These are phyloP conservation scores for Catalaphyllia jardinei DNA, from an alignment of 64 coral and sea anemone species.

Conservation along the genomic window DNA sequence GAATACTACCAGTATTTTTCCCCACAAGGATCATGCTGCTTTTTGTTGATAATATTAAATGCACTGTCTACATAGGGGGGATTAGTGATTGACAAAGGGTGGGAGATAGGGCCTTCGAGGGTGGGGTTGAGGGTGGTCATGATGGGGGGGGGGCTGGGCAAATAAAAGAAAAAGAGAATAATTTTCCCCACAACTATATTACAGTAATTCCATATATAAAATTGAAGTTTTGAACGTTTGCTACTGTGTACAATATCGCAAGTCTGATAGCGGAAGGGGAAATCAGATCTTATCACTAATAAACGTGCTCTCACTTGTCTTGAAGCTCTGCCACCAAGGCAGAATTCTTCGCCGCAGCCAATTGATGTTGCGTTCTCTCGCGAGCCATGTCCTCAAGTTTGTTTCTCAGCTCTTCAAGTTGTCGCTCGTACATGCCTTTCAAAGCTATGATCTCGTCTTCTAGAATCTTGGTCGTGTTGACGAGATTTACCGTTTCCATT, in stretches of 20 bases:
- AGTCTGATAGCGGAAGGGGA: too few species aligned
- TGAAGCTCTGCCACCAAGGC: constrained; percentile 79
- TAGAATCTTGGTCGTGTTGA: constrained; percentile 92
- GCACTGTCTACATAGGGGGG: background rate
- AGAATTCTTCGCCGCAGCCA: constrained; percentile 89
- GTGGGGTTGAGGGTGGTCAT: too few species aligned
- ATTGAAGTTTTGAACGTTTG: too few species aligned
- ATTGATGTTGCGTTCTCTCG: constrained; percentile 88
- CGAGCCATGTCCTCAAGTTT: constrained; percentile 84
- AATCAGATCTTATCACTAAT: background rate
- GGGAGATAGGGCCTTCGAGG: too few species aligned
- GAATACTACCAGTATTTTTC: too few species aligned
- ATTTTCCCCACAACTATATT: too few species aligned
- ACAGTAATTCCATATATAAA: too few species aligned
- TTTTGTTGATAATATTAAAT: too few species aligned
- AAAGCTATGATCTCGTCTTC: constrained; percentile 93
- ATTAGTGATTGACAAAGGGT: too few species aligned
- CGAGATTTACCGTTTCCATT: constrained; percentile 87
- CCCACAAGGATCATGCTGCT: too few species aligned
- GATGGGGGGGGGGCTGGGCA: too few species aligned
- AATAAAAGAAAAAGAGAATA: too few species aligned
- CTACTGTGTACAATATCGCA: background rate
- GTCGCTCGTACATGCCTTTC: constrained; percentile 90
- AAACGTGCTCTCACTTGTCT: constrained; percentile 80
- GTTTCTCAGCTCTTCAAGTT: constrained; percentile 88